phyloP scores from a whole-genome alignment of 2,888 invertebrate species.

The Galerucella nymphaeae region DNA sequence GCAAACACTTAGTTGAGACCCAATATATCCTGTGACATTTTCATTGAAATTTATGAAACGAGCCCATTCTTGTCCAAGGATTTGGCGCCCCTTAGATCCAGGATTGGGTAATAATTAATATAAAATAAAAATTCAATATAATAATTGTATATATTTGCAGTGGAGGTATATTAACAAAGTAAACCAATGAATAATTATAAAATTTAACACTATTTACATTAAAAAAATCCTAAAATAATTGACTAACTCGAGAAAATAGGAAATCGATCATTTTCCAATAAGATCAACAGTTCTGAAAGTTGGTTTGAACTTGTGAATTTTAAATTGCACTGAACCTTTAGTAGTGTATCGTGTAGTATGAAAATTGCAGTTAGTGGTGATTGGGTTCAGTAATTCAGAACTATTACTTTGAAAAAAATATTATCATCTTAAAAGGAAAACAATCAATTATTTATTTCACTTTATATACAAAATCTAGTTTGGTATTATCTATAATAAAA shows the following conservation, averaged over 20 bases:
- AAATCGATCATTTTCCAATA: constrained; percentile 43
- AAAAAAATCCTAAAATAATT: constrained; percentile 58
- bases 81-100: not conserved
- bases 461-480: constrained; percentile 57
- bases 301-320: not conserved
- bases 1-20: too few relatives aligned
- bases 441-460: constrained; percentile 35
- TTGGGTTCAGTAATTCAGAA: too few relatives aligned
- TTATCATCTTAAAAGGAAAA: not conserved
- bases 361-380: too few relatives aligned
- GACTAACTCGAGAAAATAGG: constrained; percentile 59
- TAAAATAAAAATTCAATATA: constrained; percentile 17
- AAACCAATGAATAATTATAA: constrained; percentile 61
- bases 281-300: not conserved
- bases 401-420: not conserved
- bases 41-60: too few relatives aligned
- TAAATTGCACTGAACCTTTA: too few relatives aligned
- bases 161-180: constrained; percentile 58
- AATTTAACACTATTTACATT: constrained; percentile 62
- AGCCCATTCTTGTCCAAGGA: too few relatives aligned
- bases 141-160: constrained; percentile 53
- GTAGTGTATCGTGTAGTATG: too few relatives aligned
- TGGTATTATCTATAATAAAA: constrained; percentile 61
- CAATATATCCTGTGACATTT: too few relatives aligned
- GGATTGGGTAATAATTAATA: not conserved